Evolutionary conservation across 2,113 vertebrate species (phyloP), one percentile per base, ranked within the genome.

Genomic region (Mormoops blainvillei): DNA sequence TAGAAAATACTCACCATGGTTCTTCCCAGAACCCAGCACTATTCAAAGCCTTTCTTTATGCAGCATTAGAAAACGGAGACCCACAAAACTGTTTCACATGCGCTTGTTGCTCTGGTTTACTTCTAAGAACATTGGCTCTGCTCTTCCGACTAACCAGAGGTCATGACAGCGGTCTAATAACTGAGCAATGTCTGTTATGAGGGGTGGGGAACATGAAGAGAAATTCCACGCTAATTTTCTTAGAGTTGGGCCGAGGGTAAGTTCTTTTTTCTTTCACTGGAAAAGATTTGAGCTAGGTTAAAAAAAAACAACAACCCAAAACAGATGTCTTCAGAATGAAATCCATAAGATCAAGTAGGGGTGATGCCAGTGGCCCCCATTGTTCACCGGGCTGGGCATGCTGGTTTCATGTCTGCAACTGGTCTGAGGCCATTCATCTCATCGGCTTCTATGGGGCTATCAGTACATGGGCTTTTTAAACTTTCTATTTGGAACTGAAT

Each of bases 1-100:
- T 74, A 96, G 50, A 94, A 94, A 92, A 95, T 87, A 89, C 90
- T 97, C 92, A 87, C 93, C 65, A 36, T 77, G 83, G 74, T 88
- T 91, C 95, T 95, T 97, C 83, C 54, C 86, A 97, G 91, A 88
- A 95, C 92, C 41, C 70, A 78, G 83, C 13, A 36, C 91, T 83
- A 41, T 97, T 96, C 86, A 97, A 97, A 97, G 96, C 96, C 74
- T 96, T 92, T 94, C 97, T 54, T 97, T 98, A 81, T 97, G 63
- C 56, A 86, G 41, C 14, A 70, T 76, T 52, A 61, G 97, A 95
- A 97, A 96, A 97, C 41, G 88, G 89, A 86, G 85, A 85, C 56
- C 76, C 36, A 94, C 92, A 97, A 94, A 94, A 82, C 80, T 95
- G 70, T 96, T 98, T 97, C 88, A 8, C 93, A 94, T 33, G 74